These are phyloP conservation scores for Anomalospiza imberbis DNA, from an alignment of 2,797 vertebrate species.

Conservation along the genomic window DNA sequence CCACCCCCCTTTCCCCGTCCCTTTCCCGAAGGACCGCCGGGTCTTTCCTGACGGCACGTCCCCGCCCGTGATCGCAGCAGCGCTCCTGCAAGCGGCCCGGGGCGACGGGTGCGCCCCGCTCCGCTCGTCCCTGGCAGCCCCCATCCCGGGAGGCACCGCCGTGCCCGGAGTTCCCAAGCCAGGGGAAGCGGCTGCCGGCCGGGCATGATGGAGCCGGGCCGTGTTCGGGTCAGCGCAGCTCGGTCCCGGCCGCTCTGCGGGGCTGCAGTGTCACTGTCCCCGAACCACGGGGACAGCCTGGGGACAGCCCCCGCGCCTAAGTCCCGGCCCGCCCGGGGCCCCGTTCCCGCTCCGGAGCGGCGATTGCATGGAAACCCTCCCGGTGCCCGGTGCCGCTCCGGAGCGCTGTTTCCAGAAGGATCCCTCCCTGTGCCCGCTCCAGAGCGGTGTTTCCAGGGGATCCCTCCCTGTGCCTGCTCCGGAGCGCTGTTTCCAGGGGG, in stretches of 20 bases:
- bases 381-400: too few relatives aligned
- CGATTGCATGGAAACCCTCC: too few relatives aligned
- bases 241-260: not conserved
- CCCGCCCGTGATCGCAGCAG: not conserved
- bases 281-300: not conserved
- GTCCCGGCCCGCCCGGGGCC: not conserved
- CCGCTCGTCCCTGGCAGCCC: not conserved
- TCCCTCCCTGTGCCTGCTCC: too few relatives aligned
- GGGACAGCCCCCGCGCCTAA: not conserved
- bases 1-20: accelerated
- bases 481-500: too few relatives aligned
- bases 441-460: too few relatives aligned
- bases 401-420: too few relatives aligned
- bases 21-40: not conserved
- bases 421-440: too few relatives aligned
- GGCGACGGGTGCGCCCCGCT: not conserved
- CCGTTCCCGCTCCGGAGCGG: not conserved
- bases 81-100: not conserved
- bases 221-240: too few relatives aligned
- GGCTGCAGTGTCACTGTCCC: not conserved
- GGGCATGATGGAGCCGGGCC: not conserved
- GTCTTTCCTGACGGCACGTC: too few relatives aligned
- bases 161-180: not conserved
- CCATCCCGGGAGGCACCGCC: not conserved
- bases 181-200: too few relatives aligned